A percentile compares a stretch with the other conserved stretches of the same genome.
Conservation (phyloP, 2,888 invertebrate species). For the Germaria angustata region DNA sequence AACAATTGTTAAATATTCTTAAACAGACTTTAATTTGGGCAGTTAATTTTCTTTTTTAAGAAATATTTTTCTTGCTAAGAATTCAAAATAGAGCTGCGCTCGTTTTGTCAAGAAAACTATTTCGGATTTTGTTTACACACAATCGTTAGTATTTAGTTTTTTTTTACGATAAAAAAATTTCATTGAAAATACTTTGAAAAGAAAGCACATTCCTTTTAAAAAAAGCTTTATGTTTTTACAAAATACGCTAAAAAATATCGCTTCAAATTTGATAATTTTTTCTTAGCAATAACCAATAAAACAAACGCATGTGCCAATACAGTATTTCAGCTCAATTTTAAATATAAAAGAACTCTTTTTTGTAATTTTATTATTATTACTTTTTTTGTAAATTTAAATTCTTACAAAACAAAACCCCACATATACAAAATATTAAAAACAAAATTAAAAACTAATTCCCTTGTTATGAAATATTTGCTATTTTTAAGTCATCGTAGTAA, state of each 20-base stretch:
- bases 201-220: slow-evolving; percentile 62
- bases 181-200: slow-evolving; percentile 53
- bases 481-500: slow-evolving; percentile 11
- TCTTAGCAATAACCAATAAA: neutral
- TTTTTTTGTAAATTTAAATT: slow-evolving; percentile 26
- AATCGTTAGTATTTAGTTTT: slow-evolving; percentile 33
- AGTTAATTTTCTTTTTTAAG: slow-evolving; percentile 49
- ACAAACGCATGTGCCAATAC: slow-evolving; percentile 62
- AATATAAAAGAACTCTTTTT: slow-evolving; percentile 16
- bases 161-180: slow-evolving; percentile 3
- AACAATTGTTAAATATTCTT: slow-evolving; percentile 42
- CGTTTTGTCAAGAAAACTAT: slow-evolving; percentile 49
- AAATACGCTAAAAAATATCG: slow-evolving; percentile 7
- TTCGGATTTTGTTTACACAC: neutral
- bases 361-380: slow-evolving; percentile 15
- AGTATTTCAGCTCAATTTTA: slow-evolving; percentile 57
- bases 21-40: slow-evolving; percentile 24
- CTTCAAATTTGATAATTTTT: slow-evolving; percentile 16
- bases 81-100: slow-evolving; percentile 60
- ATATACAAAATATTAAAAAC: slow-evolving; percentile 14
- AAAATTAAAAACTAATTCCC: neutral
- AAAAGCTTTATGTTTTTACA: slow-evolving; percentile 1
- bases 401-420: neutral
- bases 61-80: slow-evolving; percentile 29
- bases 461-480: slow-evolving; percentile 40